Evolutionary conservation across 1,140 invertebrate species (phyloP).

Genomic region (Drosophila murphyi): DNA sequence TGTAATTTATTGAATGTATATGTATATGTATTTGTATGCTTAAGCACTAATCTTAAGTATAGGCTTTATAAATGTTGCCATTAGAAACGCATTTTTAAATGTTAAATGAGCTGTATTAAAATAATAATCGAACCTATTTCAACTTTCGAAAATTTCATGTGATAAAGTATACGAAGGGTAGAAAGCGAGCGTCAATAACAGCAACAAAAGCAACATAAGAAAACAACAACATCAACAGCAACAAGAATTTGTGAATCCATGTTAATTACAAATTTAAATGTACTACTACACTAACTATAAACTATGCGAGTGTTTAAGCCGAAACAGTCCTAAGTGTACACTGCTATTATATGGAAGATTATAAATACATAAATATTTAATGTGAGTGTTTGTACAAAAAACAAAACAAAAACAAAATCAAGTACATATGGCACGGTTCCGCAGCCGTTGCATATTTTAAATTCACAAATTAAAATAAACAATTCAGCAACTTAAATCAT

Average conservation of each 20-base stretch:
- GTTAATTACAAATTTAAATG: constrained; percentile 51
- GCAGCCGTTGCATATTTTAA: constrained; percentile 63
- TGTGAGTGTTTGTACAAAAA: constrained; percentile 53
- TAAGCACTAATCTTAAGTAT: constrained; percentile 58
- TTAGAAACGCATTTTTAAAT: constrained; percentile 71
- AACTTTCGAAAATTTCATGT: constrained; percentile 81
- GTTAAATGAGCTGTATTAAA: constrained; percentile 44
- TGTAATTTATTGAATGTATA: constrained; percentile 72
- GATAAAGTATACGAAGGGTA: constrained; percentile 77
- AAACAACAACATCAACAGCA: background rate
- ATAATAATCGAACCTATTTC: constrained; percentile 38
- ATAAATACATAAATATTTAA: constrained; percentile 26
- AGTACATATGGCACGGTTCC: constrained; percentile 1
- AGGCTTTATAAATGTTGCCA: constrained; percentile 81
- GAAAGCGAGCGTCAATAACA: constrained; percentile 11
- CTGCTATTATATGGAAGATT: constrained; percentile 20
- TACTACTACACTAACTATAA: constrained; percentile 39
- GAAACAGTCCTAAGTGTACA: constrained; percentile 49
- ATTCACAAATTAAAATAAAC: constrained; percentile 63
- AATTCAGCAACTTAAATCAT: constrained; percentile 57
- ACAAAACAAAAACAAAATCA: constrained; percentile 19
- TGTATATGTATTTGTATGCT: constrained; percentile 32
- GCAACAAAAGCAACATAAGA: constrained; percentile 10
- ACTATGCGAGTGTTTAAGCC: constrained; percentile 21
- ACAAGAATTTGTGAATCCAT: constrained; percentile 43